Evolutionary conservation across 2,888 invertebrate genomes (phyloP).

Genomic region (Pharmacophagus antenor): DNA sequence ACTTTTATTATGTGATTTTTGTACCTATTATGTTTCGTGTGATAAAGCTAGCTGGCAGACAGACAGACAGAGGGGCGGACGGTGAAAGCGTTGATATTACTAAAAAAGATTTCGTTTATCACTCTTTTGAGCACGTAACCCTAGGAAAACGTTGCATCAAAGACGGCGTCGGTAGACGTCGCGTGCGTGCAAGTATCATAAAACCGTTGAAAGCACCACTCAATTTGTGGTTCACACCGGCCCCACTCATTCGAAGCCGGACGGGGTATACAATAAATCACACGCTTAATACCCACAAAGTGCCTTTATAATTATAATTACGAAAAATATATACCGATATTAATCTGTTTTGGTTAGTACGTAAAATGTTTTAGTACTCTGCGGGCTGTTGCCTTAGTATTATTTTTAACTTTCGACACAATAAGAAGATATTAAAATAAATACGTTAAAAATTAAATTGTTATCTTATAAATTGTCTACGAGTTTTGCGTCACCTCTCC

Average conservation of each 20-base stretch:
- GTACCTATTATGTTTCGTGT: too few species aligned
- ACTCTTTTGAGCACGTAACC: too few species aligned
- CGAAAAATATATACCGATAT: background rate
- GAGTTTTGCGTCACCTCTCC: too few species aligned
- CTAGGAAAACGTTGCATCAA: background rate
- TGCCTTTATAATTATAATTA: slow-evolving; percentile 11
- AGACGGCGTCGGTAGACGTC: background rate
- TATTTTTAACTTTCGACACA: background rate
- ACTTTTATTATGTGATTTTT: too few species aligned
- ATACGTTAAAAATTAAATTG: too few species aligned
- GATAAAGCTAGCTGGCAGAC: too few species aligned
- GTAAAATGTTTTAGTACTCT: background rate
- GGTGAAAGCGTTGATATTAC: too few species aligned
- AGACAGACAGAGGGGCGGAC: too few species aligned
- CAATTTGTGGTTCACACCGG: slow-evolving; percentile 4
- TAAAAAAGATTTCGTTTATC: too few species aligned
- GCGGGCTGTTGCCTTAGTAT: background rate
- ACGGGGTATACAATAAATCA: slow-evolving; percentile 4
- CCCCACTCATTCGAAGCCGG: slow-evolving; percentile 2
- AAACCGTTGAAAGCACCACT: slow-evolving; percentile 11
- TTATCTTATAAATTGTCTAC: too few species aligned
- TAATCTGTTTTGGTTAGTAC: background rate
- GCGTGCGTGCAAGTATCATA: slow-evolving; percentile 1
- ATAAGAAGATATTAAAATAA: too few species aligned
- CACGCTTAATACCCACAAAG: slow-evolving; percentile 9